These are phyloP conservation scores for Boulengeromyrus knoepffleri DNA, from an alignment of 2,113 vertebrate genomes.

Conservation along the genomic window DNA sequence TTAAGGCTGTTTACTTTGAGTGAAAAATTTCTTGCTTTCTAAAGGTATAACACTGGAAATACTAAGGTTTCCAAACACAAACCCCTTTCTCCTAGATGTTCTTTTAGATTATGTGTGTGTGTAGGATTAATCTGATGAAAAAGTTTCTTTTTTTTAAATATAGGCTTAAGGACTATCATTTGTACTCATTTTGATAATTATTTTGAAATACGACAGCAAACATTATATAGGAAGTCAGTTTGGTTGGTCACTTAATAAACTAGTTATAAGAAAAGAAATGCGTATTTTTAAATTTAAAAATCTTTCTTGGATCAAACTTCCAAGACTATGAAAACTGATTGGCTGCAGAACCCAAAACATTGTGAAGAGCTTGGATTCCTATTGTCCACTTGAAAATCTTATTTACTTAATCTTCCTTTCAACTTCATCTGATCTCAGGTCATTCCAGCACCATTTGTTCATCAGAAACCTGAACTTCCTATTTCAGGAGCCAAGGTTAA, in stretches of 20 bases:
- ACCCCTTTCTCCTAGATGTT: neutral
- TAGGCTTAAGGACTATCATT: neutral
- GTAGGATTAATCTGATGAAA: neutral
- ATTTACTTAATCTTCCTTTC: conserved; percentile 8
- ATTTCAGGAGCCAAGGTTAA: neutral
- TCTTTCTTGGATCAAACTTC: conserved; percentile 15
- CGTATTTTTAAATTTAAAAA: neutral
- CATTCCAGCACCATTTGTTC: neutral
- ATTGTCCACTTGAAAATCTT: neutral
- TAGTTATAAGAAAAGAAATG: neutral
- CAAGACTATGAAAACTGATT: conserved; percentile 3
- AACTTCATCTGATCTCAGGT: neutral
- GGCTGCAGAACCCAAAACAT: neutral
- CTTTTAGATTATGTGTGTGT: neutral
- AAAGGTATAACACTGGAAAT: neutral
- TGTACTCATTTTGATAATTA: neutral
- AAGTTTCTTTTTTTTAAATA: neutral
- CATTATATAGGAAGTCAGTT: neutral
- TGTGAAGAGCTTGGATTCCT: neutral
- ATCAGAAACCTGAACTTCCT: conserved; percentile 8
- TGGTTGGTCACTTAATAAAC: neutral
- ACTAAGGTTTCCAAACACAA: neutral
- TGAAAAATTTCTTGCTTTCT: neutral
- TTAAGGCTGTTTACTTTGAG: conserved; percentile 1
- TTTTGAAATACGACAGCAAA: neutral